These are phyloP conservation scores for Ptychochromis oligacanthus DNA, from an alignment of 2,113 vertebrate genomes.

Conservation along the genomic window DNA sequence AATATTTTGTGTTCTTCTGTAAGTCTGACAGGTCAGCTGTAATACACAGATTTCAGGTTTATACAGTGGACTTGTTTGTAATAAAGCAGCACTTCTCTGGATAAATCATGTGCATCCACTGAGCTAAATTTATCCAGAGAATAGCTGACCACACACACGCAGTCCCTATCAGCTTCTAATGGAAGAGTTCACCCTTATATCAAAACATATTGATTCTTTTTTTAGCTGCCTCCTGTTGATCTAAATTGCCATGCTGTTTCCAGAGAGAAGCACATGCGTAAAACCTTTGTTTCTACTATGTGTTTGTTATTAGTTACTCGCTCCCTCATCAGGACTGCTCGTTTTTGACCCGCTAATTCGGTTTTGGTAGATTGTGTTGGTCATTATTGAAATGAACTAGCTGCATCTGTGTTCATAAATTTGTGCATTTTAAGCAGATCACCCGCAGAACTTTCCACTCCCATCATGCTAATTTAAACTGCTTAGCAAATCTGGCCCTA, in stretches of 20 bases:
- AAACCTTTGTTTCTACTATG: background rate
- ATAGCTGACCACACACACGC: background rate
- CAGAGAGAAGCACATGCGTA: background rate
- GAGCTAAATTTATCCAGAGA: constrained; percentile 1
- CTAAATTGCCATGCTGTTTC: background rate
- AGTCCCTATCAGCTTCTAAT: constrained; percentile 2
- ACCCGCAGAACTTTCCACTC: accelerated
- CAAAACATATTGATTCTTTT: background rate
- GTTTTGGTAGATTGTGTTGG: background rate
- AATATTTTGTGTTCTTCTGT: background rate
- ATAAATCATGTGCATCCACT: background rate
- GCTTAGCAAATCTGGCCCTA: background rate
- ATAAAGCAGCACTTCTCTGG: background rate
- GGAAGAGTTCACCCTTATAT: background rate
- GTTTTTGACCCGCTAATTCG: background rate
- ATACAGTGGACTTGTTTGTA: background rate
- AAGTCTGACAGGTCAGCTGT: background rate
- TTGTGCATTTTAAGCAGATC: background rate
- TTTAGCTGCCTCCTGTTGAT: background rate
- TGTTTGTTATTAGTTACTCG: background rate
- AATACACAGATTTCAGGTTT: background rate
- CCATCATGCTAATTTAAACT: background rate
- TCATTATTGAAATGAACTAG: background rate
- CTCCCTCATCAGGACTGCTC: background rate
- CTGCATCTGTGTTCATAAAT: background rate